Evolutionary conservation across 2,797 vertebrate species (phyloP).

Genomic region (Hippopotamyrus pictus): DNA sequence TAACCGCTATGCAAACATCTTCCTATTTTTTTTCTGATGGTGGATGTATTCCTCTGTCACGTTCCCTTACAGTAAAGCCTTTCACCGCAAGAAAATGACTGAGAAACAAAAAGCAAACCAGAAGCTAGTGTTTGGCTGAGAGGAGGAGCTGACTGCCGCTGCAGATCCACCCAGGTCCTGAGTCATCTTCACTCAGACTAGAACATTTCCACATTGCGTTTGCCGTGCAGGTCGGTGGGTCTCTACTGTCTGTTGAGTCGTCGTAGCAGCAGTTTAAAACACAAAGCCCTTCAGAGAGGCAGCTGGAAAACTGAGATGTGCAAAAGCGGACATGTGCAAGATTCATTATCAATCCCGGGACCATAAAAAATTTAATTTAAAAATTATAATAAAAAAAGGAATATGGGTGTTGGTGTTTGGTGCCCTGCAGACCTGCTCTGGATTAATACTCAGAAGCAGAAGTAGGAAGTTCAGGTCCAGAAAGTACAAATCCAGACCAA

Average conservation of each 20-base stretch:
- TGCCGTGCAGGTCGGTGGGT: slow-evolving; percentile 9
- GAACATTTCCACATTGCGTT: slow-evolving; percentile 7
- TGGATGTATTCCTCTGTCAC: background rate
- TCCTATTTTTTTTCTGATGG: background rate
- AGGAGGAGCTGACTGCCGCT: background rate
- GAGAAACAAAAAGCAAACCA: background rate
- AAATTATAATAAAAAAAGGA: background rate
- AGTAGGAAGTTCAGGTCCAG: background rate
- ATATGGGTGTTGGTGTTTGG: background rate
- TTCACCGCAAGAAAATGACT: background rate
- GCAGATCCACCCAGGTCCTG: background rate
- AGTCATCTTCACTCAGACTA: background rate
- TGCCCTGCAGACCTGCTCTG: background rate
- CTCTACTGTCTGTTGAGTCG: slow-evolving; percentile 10
- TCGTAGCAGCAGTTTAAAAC: background rate
- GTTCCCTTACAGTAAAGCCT: background rate
- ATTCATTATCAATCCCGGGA: background rate
- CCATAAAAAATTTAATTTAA: background rate
- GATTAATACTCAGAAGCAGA: background rate
- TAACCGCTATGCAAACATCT: background rate
- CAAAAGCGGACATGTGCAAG: background rate
- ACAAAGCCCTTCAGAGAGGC: background rate
- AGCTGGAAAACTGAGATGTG: background rate
- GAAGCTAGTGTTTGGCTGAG: background rate
- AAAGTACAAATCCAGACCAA: background rate